Percentiles rank a stretch among this genome's conserved stretches.
Conservation (phyloP, 2,888 invertebrate genomes). For the Sycophila texana region DNA sequence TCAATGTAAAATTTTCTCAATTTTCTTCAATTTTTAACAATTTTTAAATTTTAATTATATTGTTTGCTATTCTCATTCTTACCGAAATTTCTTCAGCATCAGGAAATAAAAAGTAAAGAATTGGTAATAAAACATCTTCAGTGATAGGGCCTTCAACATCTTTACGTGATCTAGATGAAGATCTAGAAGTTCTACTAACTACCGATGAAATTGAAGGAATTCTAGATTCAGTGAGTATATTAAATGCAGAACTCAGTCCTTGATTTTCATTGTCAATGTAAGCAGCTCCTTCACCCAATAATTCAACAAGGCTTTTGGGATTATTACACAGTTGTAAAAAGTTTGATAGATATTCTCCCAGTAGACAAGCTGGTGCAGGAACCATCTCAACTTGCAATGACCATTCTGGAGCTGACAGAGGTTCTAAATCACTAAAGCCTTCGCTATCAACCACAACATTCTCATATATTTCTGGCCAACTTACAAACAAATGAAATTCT, state of each 20-base stretch:
- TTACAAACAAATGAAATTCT: constrained; percentile 85
- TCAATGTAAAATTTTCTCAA: not conserved
- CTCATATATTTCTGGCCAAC: constrained; percentile 92
- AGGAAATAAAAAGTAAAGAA: constrained; percentile 91
- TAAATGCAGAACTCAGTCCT: constrained; percentile 75
- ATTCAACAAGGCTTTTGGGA: constrained; percentile 76
- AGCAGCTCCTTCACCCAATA: constrained; percentile 78
- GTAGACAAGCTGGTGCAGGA: constrained; percentile 84
- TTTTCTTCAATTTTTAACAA: constrained; percentile 1
- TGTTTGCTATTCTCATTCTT: constrained; percentile 54
- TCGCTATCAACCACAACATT: constrained; percentile 92
- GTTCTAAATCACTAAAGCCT: constrained; percentile 91
- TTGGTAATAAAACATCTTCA: constrained; percentile 84
- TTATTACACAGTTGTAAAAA: constrained; percentile 82
- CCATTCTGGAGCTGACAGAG: constrained; percentile 89
- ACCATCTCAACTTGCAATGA: constrained; percentile 82
- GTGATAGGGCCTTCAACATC: constrained; percentile 87
- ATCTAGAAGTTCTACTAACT: constrained; percentile 79
- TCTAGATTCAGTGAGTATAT: constrained; percentile 86
- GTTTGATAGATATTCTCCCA: constrained; percentile 85
- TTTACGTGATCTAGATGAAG: constrained; percentile 77
- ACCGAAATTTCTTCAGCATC: constrained; percentile 85
- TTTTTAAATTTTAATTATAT: not conserved
- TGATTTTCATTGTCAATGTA: constrained; percentile 71
- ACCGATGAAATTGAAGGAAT: constrained; percentile 81